Percentiles rank a stretch among this genome's conserved stretches.
phyloP scores from a whole-genome alignment of 2,888 invertebrate species.

The Galeopsomyia nigrocyanea region DNA sequence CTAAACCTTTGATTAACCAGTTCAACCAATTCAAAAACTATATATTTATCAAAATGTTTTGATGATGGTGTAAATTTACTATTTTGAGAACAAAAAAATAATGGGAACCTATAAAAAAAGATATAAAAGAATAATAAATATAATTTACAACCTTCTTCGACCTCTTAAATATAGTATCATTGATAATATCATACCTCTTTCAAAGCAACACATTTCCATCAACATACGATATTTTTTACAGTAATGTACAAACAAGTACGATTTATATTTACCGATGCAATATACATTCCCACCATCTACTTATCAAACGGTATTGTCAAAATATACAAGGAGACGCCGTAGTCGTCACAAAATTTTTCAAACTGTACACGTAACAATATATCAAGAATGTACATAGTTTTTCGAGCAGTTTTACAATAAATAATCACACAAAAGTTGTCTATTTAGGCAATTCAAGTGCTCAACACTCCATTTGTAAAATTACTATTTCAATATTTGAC shows the following conservation, averaged over 20 bases:
- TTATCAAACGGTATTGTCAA: conserved; percentile 62
- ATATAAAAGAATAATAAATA: conserved; percentile 24
- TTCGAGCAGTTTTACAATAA: conserved; percentile 13
- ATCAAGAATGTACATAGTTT: conserved; percentile 58
- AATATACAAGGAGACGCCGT: conserved; percentile 61
- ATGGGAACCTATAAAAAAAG: neutral
- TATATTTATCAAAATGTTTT: neutral
- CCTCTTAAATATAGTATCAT: conserved; percentile 30
- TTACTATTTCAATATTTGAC: neutral
- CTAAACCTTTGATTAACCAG: neutral
- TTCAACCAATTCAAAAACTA: neutral
- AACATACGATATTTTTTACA: conserved; percentile 41
- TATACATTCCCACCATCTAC: conserved; percentile 27
- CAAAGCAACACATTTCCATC: conserved; percentile 22
- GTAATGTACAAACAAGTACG: conserved; percentile 44
- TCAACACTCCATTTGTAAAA: conserved; percentile 22
- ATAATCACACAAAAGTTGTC: conserved; percentile 29
- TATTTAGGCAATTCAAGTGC: conserved; percentile 10
- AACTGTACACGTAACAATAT: conserved; percentile 53
- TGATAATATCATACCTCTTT: conserved; percentile 16
- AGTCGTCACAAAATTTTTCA: conserved; percentile 43
- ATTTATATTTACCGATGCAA: conserved; percentile 25
- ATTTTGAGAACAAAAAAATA: conserved; percentile 10
- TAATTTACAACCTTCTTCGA: conserved; percentile 40
- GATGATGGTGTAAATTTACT: neutral